Conservation (phyloP, 2,113 vertebrate species). For the Laticauda colubrina region DNA sequence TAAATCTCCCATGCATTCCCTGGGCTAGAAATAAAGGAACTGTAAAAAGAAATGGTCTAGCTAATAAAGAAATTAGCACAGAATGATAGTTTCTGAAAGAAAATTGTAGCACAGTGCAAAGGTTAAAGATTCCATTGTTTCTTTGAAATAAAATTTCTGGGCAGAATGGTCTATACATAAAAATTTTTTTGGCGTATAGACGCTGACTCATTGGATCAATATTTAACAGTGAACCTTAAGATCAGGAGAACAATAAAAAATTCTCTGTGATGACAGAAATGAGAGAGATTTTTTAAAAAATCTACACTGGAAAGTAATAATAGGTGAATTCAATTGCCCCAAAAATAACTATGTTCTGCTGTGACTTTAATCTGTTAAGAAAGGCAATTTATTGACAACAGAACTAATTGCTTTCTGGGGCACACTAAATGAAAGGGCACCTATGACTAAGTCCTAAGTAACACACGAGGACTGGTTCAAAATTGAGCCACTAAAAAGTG, state of each 20-base stretch:
- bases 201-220: not conserved
- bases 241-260: not conserved
- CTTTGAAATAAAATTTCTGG: not conserved
- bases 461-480: fast-evolving
- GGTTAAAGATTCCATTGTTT: not conserved
- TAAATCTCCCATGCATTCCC: not conserved
- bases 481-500: fast-evolving
- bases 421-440: conserved; percentile 18
- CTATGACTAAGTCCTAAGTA: conserved; percentile 26
- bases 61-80: conserved; percentile 36
- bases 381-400: not conserved
- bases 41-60: conserved; percentile 9
- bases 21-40: conserved; percentile 23
- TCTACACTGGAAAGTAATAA: not conserved
- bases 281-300: not conserved
- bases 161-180: not conserved
- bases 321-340: conserved; percentile 1
- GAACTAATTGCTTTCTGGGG: not conserved
- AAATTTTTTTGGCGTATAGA: not conserved
- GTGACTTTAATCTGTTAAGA: not conserved
- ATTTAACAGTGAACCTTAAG: not conserved
- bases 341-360: not conserved
- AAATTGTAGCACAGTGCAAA: conserved; percentile 4
- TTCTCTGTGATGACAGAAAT: not conserved
- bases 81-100: conserved; percentile 31